Conservation (phyloP, 2,113 vertebrate species). For the Trogon melanurus region DNA sequence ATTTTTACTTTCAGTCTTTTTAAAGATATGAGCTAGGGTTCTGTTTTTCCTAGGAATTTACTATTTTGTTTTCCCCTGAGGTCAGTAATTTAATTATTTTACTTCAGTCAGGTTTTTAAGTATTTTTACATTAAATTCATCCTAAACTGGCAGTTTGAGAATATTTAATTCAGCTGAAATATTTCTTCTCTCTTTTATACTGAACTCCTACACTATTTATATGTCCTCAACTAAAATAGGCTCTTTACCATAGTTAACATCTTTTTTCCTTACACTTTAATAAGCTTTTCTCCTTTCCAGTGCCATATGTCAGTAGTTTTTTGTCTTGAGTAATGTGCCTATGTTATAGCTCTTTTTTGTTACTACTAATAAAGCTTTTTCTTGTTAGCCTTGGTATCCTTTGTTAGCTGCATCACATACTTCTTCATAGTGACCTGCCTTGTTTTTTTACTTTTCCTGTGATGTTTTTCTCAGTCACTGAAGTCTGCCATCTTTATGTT, state of each 20-base stretch:
- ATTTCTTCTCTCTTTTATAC: not conserved
- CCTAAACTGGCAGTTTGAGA: not conserved
- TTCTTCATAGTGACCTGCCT: not conserved
- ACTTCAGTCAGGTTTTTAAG: not conserved
- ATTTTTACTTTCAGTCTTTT: not conserved
- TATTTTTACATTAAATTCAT: not conserved
- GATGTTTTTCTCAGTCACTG: not conserved
- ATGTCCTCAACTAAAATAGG: not conserved
- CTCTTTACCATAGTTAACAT: accelerated
- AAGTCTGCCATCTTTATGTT: not conserved
- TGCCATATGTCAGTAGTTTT: not conserved
- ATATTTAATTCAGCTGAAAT: not conserved
- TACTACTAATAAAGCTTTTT: not conserved
- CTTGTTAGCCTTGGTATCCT: not conserved
- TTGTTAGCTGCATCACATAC: not conserved
- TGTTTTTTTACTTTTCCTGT: not conserved
- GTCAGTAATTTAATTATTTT: not conserved
- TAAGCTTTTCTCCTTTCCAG: not conserved
- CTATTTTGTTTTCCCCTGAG: not conserved
- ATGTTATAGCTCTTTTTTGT: not conserved
- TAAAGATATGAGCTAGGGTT: not conserved
- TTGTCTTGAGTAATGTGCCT: not conserved
- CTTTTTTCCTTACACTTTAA: not conserved
- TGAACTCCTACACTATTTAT: not conserved
- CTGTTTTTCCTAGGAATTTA: not conserved